Percentiles rank a stretch among this genome's conserved stretches.
Evolutionary conservation across 2,797 vertebrate genomes (phyloP).

Genomic region (Fundulus diaphanus): DNA sequence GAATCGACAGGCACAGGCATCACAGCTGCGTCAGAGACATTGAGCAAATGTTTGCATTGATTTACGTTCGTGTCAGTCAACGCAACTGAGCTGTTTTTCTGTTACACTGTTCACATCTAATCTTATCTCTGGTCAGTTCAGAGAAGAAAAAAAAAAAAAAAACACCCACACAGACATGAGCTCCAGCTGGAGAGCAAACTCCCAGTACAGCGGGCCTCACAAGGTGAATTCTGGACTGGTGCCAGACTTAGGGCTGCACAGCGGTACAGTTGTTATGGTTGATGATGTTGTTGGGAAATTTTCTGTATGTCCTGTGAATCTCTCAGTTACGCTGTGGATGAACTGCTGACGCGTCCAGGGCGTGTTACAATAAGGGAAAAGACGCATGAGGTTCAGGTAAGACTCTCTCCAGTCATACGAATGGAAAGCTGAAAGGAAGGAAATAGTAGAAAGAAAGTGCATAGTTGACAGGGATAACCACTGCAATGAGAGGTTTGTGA

Average conservation of each 20-base stretch:
- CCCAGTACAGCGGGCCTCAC: not conserved
- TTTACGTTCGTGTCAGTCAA: not conserved
- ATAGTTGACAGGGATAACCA: not conserved
- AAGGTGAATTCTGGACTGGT: not conserved
- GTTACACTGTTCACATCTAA: not conserved
- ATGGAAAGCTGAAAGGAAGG: not conserved
- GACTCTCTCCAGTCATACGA: not conserved
- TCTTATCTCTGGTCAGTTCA: not conserved
- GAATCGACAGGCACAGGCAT: not conserved
- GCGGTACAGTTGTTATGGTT: not conserved
- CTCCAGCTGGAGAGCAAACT: not conserved
- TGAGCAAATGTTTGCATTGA: slow-evolving; percentile 44
- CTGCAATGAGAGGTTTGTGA: not conserved
- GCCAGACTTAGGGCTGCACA: not conserved
- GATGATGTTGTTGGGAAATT: not conserved
- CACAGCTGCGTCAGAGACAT: slow-evolving; percentile 17
- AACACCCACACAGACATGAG: not conserved
- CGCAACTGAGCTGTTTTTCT: slow-evolving; percentile 7
- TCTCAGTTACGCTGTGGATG: not conserved
- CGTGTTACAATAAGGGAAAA: not conserved
- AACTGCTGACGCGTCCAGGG: not conserved
- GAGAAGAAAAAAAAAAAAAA: slow-evolving; percentile 6
- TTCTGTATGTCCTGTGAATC: not conserved
- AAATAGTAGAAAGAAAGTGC: not conserved
- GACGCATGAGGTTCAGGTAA: not conserved